Evolutionary conservation across 2,797 vertebrate species (phyloP), one percentile per base, ranked within the genome.

Genomic region (Microhierax caerulescens): DNA sequence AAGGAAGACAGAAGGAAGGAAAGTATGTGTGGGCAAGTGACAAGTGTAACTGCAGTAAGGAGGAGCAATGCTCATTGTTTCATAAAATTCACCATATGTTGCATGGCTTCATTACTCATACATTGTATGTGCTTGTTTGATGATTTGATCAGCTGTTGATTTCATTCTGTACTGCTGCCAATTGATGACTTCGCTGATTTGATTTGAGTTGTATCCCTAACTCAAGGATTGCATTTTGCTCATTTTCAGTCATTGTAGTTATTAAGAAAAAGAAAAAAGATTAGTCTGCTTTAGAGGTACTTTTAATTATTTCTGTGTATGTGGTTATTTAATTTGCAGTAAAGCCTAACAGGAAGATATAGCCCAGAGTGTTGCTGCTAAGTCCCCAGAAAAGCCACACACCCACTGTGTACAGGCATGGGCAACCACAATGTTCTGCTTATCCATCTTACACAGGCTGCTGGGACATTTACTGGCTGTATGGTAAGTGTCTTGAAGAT

Each of bases 81-180:
- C 57, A 87, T 68, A 75, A 91, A 93, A 84, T 60, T 57, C 17
- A 7, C 92, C 75, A 61, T 91, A 85, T 57, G 51, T 59, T 90
- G 43, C 36, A n/a, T 74, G 64, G 75, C 72, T 92, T 90, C 47
- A 79, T 94, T 88, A 88, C 27, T 63, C 56, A 65, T 54, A 68
- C 60, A 54, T 73, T 72, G 8, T 45, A 57, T 64, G 65, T 2
- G 6, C 34, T 80, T 50, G n/a, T 75, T 91, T 85, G 90, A 85
- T 82, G 45, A 73, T 91, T 89, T 94, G 70, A 79, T 93, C 82
- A 64, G 70, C 50, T 95, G 51, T 41, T 93, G 81, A 76, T 75
- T 93, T 73, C 4, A 57, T 89, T 87, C 76, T 15, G 2, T 70
- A 53, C 13, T 73, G 67, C 75, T 91, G 78, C 61, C 87, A 93